Percentiles rank a stretch among this genome's conserved stretches.
These are phyloP conservation scores for Varanus salvator DNA, from an alignment of 2,113 vertebrate genomes.

Conservation along the genomic window DNA sequence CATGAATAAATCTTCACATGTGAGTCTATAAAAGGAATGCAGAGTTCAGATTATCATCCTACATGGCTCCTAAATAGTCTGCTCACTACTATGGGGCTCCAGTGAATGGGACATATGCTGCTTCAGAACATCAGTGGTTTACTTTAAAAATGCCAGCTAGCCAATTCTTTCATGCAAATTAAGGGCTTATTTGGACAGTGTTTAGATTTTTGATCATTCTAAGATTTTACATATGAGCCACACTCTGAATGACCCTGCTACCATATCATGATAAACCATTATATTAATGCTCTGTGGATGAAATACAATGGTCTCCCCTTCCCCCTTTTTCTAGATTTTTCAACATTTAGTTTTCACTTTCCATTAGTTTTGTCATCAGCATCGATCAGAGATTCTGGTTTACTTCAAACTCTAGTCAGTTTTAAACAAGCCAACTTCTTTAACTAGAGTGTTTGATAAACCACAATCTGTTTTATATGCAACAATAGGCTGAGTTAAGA, in stretches of 20 bases:
- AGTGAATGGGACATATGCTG: background rate
- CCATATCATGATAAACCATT: background rate
- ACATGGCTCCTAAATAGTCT: background rate
- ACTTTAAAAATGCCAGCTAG: background rate
- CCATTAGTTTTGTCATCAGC: too few relatives aligned
- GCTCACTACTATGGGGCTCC: background rate
- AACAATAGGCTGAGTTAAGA: background rate
- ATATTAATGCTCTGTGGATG: background rate
- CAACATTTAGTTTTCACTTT: background rate
- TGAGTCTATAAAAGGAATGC: background rate
- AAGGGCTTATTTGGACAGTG: background rate
- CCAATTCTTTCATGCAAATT: background rate
- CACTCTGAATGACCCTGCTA: background rate
- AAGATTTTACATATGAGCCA: background rate
- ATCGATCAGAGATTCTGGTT: background rate
- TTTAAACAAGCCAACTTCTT: background rate
- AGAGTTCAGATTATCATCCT: background rate
- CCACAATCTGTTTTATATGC: background rate
- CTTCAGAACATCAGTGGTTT: background rate
- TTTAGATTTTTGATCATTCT: background rate
- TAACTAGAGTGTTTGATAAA: background rate
- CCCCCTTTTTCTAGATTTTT: background rate
- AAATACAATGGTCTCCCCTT: background rate
- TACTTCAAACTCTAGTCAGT: background rate
- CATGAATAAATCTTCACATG: background rate